These are phyloP conservation scores for Nymphalis io DNA, from an alignment of 1,140 invertebrate species.

Conservation along the genomic window DNA sequence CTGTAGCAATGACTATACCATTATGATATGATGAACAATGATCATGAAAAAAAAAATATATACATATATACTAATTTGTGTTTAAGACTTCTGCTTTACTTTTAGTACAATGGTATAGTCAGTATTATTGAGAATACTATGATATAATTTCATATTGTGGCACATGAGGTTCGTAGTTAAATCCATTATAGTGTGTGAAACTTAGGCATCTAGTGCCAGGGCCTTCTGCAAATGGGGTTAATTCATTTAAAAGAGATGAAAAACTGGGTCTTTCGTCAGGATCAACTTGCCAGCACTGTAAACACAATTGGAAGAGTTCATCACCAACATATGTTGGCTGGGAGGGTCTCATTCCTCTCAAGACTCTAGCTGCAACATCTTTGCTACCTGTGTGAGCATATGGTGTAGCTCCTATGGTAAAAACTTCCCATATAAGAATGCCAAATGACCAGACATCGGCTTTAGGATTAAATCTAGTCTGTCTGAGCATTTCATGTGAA, in stretches of 20 bases:
- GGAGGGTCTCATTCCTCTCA: constrained; percentile 85
- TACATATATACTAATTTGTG: neutral
- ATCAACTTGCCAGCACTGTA: constrained; percentile 92
- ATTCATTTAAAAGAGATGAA: constrained; percentile 54
- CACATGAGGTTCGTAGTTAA: constrained; percentile 73
- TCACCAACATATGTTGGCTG: constrained; percentile 88
- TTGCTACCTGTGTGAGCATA: constrained; percentile 85
- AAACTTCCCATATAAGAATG: constrained; percentile 90
- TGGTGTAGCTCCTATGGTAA: constrained; percentile 90
- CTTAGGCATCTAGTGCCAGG: constrained; percentile 65
- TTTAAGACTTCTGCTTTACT: neutral
- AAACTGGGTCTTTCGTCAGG: constrained; percentile 87
- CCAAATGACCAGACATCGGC: constrained; percentile 93
- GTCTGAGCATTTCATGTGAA: constrained; percentile 87
- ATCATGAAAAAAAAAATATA: neutral
- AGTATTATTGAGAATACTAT: constrained; percentile 19
- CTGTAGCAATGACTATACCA: neutral
- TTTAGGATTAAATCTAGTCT: constrained; percentile 84
- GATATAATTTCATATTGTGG: constrained; percentile 70
- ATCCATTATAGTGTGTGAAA: constrained; percentile 77
- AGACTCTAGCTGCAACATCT: constrained; percentile 86
- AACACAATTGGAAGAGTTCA: constrained; percentile 90
- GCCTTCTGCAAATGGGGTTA: constrained; percentile 57
- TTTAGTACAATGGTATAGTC: neutral
- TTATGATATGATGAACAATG: neutral